These are phyloP conservation scores for Polypedilum vanderplanki DNA, from an alignment of 1,140 invertebrate genomes.

Conservation along the genomic window DNA sequence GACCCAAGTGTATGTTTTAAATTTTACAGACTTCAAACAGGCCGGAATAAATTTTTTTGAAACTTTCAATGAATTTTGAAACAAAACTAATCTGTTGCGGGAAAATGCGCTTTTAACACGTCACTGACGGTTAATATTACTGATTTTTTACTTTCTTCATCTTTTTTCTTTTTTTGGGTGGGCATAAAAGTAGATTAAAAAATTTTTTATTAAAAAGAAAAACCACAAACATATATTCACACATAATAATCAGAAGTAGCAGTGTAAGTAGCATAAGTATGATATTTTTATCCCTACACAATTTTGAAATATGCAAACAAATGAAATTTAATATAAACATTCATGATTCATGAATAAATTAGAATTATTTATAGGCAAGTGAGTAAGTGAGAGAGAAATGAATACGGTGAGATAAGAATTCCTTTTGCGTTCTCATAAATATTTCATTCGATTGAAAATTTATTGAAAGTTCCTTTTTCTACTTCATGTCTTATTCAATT, in stretches of 20 bases:
- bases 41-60: too few species aligned
- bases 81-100: too few species aligned
- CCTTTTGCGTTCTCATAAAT: not conserved
- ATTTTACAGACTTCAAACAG: too few species aligned
- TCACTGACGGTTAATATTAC: too few species aligned
- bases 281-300: not conserved
- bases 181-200: too few species aligned
- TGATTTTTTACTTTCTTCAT: too few species aligned
- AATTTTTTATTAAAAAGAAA: not conserved
- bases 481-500: not conserved
- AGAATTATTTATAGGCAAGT: not conserved
- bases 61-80: too few species aligned
- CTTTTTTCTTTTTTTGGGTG: too few species aligned
- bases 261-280: too few species aligned
- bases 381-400: too few species aligned
- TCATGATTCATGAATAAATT: conserved; percentile 9
- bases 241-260: not conserved
- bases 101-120: too few species aligned
- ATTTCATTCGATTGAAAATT: not conserved
- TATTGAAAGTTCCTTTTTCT: not conserved
- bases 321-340: not conserved
- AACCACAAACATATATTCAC: not conserved
- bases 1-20: too few species aligned
- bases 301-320: not conserved
- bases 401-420: not conserved